Evolutionary conservation across 2,797 vertebrate species (phyloP), one percentile per base, ranked within the genome.

Genomic region (Silurus lanzhouensis): DNA sequence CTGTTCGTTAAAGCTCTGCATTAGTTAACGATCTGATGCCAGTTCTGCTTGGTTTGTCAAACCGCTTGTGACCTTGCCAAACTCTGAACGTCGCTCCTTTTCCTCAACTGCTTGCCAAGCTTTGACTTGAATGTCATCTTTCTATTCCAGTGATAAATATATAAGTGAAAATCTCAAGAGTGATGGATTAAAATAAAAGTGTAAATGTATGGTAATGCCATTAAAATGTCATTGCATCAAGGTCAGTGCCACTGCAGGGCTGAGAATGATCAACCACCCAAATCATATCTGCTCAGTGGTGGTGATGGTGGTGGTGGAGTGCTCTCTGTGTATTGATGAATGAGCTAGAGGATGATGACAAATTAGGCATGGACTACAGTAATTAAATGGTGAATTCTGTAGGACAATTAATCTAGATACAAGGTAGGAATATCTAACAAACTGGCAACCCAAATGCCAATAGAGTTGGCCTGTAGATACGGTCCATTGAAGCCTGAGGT

Each of bases 211-310:
- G 5, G 22, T 66, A 80, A n/a, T 63, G 31, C 19, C 57, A 13
- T 60, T 75, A 61, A 78, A 78, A 78, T 78, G 60, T 52, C 60
- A 48, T 52, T 81, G n/a, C 44, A 81, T 67, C 61, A 66, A 81
- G 79, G 79, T 81, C 61, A 52, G 44, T 31, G 79, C 46, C 46
- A 81, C 63, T 20, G 46, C 79, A 81, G 61, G 61, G 44, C 46
- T 57, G 79, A 67, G 22, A 67, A 81, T 67, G 63, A 67, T 81
- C 79, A 81, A 67, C 79, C 79, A 67, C 48, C 79, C 63, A 81
- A 67, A 67, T 81, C 79, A 67, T 67, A 31, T 81, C 63, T 52
- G 63, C 61, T 67, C 63, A 27, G n/a, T 81, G 63, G 63, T 81
- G 79, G 14, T 67, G 46, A 17, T 81, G 63, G 63, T 81, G 79